Evolutionary conservation across 2,797 vertebrate species (phyloP), one percentile per base, ranked within the genome.

Genomic region (Dicrostonyx torquatus): DNA sequence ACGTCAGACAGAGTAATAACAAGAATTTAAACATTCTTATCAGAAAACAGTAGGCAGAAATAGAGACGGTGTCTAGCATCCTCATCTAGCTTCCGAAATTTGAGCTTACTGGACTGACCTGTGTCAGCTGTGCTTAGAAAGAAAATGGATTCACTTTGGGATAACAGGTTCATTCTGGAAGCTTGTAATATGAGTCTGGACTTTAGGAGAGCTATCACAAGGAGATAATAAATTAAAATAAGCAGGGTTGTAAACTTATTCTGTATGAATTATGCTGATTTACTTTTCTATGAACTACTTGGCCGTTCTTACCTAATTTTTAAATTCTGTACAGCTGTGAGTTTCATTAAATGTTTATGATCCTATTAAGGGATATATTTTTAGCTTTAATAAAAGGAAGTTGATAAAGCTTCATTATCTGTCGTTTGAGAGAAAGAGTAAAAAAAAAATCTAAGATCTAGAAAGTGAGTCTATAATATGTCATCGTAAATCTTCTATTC

Each of bases 281-380:
- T 94, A 96, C 88, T 95, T 87, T 97, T 96, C 97, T 97, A 88
- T 92, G 60, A 96, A 84, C 88, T 95, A 11, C 76, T 96, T 97
- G 95, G 95, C 97, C 95, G 95, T 89, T 76, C 73, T 96, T 91
- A 96, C 73, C 93, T 91, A 90, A 94, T 97, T 97, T 98, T 94
- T 45, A 97, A 96, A 97, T 98, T 97, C 97, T 97, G 88, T 89
- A 93, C 78, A 95, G 96, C 94, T 91, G 82, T 95, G 94, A 95
- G 91, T 98, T 98, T 98, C 98, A 98, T 98, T 98, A 98, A 98
- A 98, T 97, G 97, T 98, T 98, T 98, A 98, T 96, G 97, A 98
- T 97, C 97, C 97, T 97, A 98, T 98, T 98, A 98, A 92, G 97
- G 91, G 96, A 96, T 98, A 97, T 97, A 98, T 97, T 98, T 98